These are phyloP conservation scores for Pampusana beccarii DNA, from an alignment of 2,113 vertebrate species.

Conservation along the genomic window DNA sequence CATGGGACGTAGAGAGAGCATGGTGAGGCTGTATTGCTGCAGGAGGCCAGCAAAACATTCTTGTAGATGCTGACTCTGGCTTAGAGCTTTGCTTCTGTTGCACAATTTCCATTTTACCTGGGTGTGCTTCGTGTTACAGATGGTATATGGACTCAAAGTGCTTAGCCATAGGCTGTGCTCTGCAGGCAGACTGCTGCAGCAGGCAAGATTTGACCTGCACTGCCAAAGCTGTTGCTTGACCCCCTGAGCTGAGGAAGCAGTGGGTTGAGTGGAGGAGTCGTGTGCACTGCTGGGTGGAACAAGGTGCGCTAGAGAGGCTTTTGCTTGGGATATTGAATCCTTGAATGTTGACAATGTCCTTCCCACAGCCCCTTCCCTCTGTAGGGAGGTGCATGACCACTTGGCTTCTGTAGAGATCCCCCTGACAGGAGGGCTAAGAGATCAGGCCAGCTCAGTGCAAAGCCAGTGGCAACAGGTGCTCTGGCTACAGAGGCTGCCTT, in stretches of 20 bases:
- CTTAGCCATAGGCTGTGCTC: neutral
- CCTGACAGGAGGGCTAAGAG: neutral
- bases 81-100: neutral
- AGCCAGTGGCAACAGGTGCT: neutral
- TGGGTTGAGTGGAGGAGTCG: neutral
- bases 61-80: neutral
- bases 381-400: rapidly evolving
- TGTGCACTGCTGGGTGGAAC: neutral
- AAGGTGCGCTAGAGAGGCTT: neutral
- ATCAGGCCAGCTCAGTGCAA: neutral
- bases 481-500: neutral
- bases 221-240: neutral
- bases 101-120: neutral
- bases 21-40: neutral
- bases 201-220: neutral
- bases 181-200: neutral
- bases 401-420: neutral
- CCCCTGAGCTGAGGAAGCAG: neutral
- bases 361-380: neutral
- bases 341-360: neutral
- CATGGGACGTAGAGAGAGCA: neutral
- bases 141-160: neutral
- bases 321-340: neutral
- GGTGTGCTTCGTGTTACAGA: neutral
- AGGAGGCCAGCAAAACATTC: neutral